Evolutionary conservation across 2,113 vertebrate species (phyloP).

Genomic region (Toxostoma redivivum): DNA sequence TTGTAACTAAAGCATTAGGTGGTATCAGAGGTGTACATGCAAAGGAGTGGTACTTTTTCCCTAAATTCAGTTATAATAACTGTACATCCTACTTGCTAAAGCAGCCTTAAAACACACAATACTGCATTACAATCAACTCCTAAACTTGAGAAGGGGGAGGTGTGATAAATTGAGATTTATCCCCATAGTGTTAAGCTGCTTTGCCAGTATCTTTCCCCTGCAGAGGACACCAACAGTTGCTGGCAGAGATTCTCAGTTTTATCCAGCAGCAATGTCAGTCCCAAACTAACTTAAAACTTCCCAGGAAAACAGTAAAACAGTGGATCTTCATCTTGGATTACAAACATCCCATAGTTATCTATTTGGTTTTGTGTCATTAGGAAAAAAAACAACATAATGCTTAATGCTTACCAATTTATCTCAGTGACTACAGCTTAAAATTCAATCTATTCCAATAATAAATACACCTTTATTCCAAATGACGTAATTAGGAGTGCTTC

Average conservation of each 20-base stretch:
- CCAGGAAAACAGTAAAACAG: background rate
- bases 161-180: constrained; percentile 34
- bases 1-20: background rate
- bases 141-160: background rate
- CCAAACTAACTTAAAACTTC: background rate
- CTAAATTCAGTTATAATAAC: background rate
- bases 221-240: background rate
- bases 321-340: background rate
- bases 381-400: background rate
- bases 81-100: background rate
- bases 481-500: background rate
- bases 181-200: background rate
- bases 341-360: background rate
- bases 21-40: background rate
- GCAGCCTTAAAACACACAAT: background rate
- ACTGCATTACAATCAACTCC: background rate
- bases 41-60: background rate
- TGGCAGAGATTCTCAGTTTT: background rate
- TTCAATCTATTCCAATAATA: background rate
- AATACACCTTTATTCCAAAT: background rate
- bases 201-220: constrained; percentile 8
- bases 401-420: background rate
- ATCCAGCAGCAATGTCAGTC: background rate
- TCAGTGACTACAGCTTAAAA: background rate
- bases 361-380: background rate